Evolutionary conservation across 1,140 invertebrate genomes (phyloP).

Genomic region (Gonioctena quinquepunctata): DNA sequence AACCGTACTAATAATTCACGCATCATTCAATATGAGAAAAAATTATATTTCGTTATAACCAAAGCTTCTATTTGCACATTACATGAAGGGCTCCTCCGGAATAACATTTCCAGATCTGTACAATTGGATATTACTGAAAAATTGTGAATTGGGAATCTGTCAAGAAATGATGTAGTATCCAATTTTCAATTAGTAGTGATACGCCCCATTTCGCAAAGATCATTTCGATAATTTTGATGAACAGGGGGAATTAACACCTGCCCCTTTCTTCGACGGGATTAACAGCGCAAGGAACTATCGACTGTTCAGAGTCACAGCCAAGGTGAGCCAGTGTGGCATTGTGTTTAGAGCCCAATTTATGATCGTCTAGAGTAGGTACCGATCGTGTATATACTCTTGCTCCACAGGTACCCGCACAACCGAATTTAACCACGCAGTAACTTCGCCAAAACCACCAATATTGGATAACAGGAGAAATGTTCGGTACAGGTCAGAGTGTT

Average conservation of each 20-base stretch:
- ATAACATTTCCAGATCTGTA: too few relatives aligned
- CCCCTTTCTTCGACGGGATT: not conserved
- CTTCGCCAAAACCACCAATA: not conserved
- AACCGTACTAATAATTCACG: too few relatives aligned
- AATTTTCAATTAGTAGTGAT: too few relatives aligned
- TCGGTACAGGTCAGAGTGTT: not conserved
- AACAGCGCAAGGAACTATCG: slow-evolving; percentile 32
- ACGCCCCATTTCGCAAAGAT: too few relatives aligned
- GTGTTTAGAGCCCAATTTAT: slow-evolving; percentile 41
- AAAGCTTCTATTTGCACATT: too few relatives aligned
- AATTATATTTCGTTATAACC: too few relatives aligned
- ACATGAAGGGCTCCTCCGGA: too few relatives aligned
- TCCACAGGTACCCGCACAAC: not conserved
- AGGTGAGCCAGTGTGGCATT: slow-evolving; percentile 37
- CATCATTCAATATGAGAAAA: too few relatives aligned
- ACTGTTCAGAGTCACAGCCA: slow-evolving; percentile 30
- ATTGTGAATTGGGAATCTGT: too few relatives aligned
- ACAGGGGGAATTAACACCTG: slow-evolving; percentile 2
- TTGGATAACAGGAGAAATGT: not conserved
- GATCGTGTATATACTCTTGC: not conserved
- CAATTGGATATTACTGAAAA: too few relatives aligned
- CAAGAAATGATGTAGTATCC: too few relatives aligned
- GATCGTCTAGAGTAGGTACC: slow-evolving; percentile 36
- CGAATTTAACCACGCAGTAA: slow-evolving; percentile 3
- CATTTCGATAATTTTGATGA: too few relatives aligned